A percentile compares a stretch with the other conserved stretches of the same genome.
Conservation (phyloP, 2,113 vertebrate species). For the Paradisaea rubra region DNA sequence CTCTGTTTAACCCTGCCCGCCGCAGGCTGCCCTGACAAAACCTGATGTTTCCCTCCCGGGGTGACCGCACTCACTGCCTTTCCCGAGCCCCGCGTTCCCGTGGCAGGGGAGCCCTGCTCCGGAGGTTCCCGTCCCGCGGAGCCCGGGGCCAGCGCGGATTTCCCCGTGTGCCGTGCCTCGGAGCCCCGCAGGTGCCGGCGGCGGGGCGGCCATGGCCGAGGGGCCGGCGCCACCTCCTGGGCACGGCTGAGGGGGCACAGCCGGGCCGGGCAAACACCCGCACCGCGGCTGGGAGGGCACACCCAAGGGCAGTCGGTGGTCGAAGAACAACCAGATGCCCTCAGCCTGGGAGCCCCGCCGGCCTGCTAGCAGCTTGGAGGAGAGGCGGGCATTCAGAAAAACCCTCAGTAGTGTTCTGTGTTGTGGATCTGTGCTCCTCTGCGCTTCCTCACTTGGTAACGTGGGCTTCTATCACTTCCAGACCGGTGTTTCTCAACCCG, state of each 20-base stretch:
- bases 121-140: not conserved
- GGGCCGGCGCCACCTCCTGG: slow-evolving; percentile 48
- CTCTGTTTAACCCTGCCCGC: not conserved
- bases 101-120: not conserved
- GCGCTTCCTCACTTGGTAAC: not conserved
- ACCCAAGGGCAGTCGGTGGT: accelerated
- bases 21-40: not conserved
- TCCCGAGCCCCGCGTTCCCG: not conserved
- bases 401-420: not conserved
- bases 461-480: not conserved
- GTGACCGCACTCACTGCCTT: accelerated
- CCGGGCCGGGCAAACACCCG: no score
- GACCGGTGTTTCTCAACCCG: not conserved
- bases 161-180: accelerated
- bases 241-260: not conserved
- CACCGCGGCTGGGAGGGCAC: not conserved
- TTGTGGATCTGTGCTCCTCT: not conserved
- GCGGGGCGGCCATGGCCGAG: not conserved
- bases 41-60: not conserved
- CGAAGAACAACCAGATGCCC: no score
- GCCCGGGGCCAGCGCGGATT: not conserved
- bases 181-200: not conserved
- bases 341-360: not conserved
- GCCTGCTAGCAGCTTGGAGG: not conserved
- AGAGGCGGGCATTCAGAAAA: not conserved